Evolutionary conservation across 2,797 vertebrate genomes (phyloP).

Genomic region (Peromyscus attwateri): DNA sequence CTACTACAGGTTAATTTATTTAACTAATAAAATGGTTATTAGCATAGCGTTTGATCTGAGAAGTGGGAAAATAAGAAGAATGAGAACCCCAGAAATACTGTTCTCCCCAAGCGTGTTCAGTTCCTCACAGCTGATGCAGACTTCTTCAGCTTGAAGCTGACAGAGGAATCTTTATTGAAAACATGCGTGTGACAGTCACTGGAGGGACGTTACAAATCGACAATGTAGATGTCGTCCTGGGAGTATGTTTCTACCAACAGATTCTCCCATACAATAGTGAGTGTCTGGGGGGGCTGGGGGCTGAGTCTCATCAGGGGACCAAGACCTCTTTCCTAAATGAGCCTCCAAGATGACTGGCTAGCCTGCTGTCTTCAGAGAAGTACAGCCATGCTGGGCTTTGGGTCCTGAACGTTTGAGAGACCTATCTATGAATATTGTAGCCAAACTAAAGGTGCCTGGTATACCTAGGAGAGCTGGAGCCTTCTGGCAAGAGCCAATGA

Average conservation of each 20-base stretch:
- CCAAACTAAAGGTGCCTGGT: not conserved
- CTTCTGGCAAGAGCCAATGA: not conserved
- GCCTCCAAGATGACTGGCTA: not conserved
- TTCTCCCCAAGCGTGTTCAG: not conserved
- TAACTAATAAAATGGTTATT: not conserved
- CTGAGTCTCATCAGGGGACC: not conserved
- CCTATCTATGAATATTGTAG: constrained; percentile 16
- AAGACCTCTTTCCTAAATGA: not conserved
- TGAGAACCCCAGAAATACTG: not conserved
- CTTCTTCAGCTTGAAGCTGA: not conserved
- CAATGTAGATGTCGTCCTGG: not conserved
- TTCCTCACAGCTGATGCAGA: not conserved
- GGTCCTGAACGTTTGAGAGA: not conserved
- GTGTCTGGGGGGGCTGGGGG: not conserved
- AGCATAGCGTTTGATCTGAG: not conserved
- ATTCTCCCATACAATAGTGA: not conserved
- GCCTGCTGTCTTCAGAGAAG: constrained; percentile 14
- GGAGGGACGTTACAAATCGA: not conserved
- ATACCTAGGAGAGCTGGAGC: not conserved
- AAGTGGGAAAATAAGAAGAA: not conserved
- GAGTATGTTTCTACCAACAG: not conserved
- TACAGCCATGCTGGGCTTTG: not conserved
- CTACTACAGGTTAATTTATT: not conserved
- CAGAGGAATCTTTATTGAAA: not conserved
- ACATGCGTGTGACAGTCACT: not conserved